Base-by-base conservation (phyloP, 1,140 invertebrate species). In the Brachionus manjavacas region DNA sequence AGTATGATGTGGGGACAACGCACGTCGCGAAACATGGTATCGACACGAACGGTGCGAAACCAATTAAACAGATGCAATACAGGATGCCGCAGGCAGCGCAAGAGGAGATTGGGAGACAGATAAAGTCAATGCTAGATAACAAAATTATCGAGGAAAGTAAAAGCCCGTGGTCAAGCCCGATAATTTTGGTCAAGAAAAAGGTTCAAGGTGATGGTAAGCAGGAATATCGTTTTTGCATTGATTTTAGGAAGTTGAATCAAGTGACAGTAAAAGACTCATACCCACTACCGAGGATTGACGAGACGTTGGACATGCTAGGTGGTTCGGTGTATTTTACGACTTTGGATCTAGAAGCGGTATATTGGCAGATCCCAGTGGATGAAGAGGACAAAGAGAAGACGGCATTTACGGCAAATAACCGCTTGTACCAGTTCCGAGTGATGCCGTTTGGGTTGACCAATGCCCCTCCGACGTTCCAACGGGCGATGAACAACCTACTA, bases 361-460 rank as follows among this genome's bases (percentile, higher is more conserved):
- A 87, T 85, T 87, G 86, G 79, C 88, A 90, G 68, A 85, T 90
- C 1, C 28, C 66, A 7, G 83, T 89, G 0, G 66, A 86, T 28
- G 85, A 87, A 43, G 20, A 85, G 28, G 85, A 85, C 84, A 85
- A 72, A 55, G 85, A 87, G 14, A 88, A 87, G 70, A 86, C 85
- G 7, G 85, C 88, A 41, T 83, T 83, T 64, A 41, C 25, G 28
- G 25, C 31, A 12, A 23, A 60, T 20, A 43, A 41, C 14, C 35
- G 79, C 9, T 39, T 83, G 9, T 88, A 86, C 83, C 85, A 86
- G 79, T 88, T 86, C 68, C 86, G 41, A 11, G 78, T 86, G 0
- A 88, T 91, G 88, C 88, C 89, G 0, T 91, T 90, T 85, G 90
- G 83, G 11, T 85, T 91, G 1, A 85, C 84, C 2, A 88, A 89